phyloP scores from a whole-genome alignment of 2,113 vertebrate species.

The Antennarius striatus region DNA sequence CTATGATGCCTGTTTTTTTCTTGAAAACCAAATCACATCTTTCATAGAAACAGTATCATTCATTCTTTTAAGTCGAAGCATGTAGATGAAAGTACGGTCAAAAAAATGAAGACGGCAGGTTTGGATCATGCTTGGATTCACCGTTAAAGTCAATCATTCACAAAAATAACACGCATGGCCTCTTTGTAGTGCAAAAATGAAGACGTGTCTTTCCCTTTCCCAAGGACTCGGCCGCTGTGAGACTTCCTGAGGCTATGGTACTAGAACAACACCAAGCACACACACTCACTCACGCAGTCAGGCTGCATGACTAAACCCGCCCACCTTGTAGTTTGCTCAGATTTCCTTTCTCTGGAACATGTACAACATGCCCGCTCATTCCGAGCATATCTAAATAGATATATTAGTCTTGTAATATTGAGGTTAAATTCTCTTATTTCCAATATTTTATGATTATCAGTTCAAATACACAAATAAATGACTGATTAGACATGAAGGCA shows the following conservation, averaged over 20 bases:
- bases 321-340: conserved; percentile 13
- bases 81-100: background rate
- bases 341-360: conserved; percentile 19
- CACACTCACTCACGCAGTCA: background rate
- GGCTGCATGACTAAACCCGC: conserved; percentile 26
- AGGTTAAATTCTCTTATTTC: background rate
- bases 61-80: background rate
- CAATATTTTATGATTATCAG: background rate
- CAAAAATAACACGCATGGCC: conserved; percentile 1
- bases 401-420: background rate
- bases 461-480: background rate
- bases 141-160: background rate
- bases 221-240: conserved; percentile 21
- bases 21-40: conserved; percentile 16
- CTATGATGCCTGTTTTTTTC: conserved; percentile 16
- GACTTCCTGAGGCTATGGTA: conserved; percentile 24
- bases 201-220: conserved; percentile 34
- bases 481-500: background rate
- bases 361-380: conserved; percentile 29
- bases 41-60: conserved; percentile 5
- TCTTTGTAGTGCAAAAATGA: conserved; percentile 33
- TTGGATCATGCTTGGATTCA: conserved; percentile 19
- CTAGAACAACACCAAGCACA: conserved; percentile 10
- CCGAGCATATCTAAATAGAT: conserved; percentile 21
- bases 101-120: conserved; percentile 9